phyloP scores from a whole-genome alignment of 2,888 invertebrate genomes.

The Allacma fusca region DNA sequence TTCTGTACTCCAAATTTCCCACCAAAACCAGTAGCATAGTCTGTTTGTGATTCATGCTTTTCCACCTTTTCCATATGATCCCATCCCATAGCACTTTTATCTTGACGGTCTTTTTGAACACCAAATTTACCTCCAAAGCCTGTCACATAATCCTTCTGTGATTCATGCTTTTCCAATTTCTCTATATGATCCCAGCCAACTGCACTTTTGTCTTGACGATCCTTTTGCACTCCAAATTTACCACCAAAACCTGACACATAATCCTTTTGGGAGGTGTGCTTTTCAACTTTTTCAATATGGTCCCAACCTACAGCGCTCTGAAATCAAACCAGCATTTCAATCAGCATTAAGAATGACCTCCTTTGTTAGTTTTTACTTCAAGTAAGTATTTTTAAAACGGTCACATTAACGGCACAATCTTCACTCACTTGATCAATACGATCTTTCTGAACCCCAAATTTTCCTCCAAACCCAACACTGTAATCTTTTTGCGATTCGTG shows the following conservation, averaged over 20 bases:
- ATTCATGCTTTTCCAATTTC: conserved; percentile 80
- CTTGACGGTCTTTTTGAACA: conserved; percentile 65
- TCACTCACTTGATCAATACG: conserved; percentile 74
- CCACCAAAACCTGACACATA: conserved; percentile 66
- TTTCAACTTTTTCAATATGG: conserved; percentile 78
- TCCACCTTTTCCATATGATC: conserved; percentile 78
- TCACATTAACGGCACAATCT: not conserved
- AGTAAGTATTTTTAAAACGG: too few relatives aligned
- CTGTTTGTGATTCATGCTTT: conserved; percentile 79
- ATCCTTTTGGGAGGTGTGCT: conserved; percentile 79
- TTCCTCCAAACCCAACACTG: conserved; percentile 80
- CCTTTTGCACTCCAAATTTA: conserved; percentile 66
- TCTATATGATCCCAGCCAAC: conserved; percentile 89
- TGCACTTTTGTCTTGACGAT: conserved; percentile 72
- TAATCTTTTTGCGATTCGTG: conserved; percentile 85
- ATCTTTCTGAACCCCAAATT: conserved; percentile 79
- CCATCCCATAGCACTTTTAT: conserved; percentile 78
- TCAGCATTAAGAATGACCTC: too few relatives aligned
- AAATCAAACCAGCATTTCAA: too few relatives aligned
- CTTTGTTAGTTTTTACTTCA: too few relatives aligned
- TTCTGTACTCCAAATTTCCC: conserved; percentile 66
- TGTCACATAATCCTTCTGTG: conserved; percentile 70
- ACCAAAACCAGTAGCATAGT: conserved; percentile 66
- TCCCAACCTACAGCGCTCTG: conserved; percentile 87
- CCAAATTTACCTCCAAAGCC: conserved; percentile 68